Evolutionary conservation across 2,888 invertebrate genomes (phyloP), one percentile per base, ranked within the genome.

Genomic region (Rhopalosiphum nymphaeae): DNA sequence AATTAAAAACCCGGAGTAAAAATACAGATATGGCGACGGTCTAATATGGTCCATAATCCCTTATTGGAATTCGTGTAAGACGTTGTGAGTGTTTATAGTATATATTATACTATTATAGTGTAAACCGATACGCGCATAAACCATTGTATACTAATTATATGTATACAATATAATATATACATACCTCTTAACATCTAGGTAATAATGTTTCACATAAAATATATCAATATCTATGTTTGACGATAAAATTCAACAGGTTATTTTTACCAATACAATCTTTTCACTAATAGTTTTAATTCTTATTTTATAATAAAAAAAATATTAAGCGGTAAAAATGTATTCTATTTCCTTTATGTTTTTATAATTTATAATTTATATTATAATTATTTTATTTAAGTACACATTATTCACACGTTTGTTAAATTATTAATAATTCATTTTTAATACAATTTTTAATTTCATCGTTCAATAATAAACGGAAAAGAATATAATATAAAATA

Each of bases 21-120:
- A 94, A 89, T 91, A 91, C 78, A 93, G 87, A 91, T 89, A 91
- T 89, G 91, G 88, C 91, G 53, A 84, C 25, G 57, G 49, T 49
- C 49, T 53, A 91, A 57, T 56, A 46, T 78, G 42, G 56, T 88
- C 88, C 61, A 88, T 89, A 84, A 67, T 85, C 57, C 78, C 91
- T 93, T 57, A 91, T 93, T 86, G 86, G 56, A 91, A 93, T 90
- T 88, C 26, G 42, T 53, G 25, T 90, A 29, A 13, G 46, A 2
- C 21, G 78, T 36, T 36, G 2, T 16, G 4, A n/a, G n/a, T 67
- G n/a, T 67, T n/a, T 67, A 67, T 67, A 67, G n/a, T 5, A 0
- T 61, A 29, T 29, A 25, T 25, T 57, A 25, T 25, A 57, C 25
- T 56, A 56, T 10, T 57, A 57, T 26, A 57, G 26, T 56, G 56